These are phyloP conservation scores for Centroberyx gerrardi DNA, from an alignment of 2,797 vertebrate species.

Conservation along the genomic window DNA sequence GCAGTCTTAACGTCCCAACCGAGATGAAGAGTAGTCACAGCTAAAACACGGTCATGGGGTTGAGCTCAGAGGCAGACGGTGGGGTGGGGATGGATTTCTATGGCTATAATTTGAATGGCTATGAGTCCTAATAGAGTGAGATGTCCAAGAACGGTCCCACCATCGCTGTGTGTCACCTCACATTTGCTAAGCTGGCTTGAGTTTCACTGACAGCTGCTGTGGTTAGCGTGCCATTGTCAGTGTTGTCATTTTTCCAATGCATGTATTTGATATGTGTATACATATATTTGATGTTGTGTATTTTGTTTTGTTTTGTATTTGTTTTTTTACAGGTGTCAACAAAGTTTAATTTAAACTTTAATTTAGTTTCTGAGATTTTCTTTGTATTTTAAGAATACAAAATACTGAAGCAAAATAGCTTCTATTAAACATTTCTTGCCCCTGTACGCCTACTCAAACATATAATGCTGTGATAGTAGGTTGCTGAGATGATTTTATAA, in stretches of 20 bases:
- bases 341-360: no score
- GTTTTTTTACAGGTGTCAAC: no score
- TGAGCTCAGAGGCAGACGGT: constrained; percentile 35
- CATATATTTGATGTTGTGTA: no score
- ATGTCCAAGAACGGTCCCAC: constrained; percentile 70
- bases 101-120: constrained; percentile 46
- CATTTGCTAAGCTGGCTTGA: constrained; percentile 75
- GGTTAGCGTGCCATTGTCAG: neutral
- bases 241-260: neutral
- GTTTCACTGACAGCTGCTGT: constrained; percentile 48
- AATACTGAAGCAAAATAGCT: no score
- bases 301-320: no score
- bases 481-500: no score
- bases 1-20: constrained; percentile 15
- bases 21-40: constrained; percentile 3
- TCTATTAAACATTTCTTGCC: no score
- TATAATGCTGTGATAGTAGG: no score
- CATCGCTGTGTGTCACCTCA: constrained; percentile 71
- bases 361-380: no score
- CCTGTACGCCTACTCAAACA: no score
- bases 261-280: neutral
- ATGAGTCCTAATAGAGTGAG: constrained; percentile 55
- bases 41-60: constrained; percentile 26
- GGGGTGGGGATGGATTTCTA: constrained; percentile 45
- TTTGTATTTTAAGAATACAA: no score